Conservation (phyloP, 2,797 vertebrate species). For the Dryobates pubescens region DNA sequence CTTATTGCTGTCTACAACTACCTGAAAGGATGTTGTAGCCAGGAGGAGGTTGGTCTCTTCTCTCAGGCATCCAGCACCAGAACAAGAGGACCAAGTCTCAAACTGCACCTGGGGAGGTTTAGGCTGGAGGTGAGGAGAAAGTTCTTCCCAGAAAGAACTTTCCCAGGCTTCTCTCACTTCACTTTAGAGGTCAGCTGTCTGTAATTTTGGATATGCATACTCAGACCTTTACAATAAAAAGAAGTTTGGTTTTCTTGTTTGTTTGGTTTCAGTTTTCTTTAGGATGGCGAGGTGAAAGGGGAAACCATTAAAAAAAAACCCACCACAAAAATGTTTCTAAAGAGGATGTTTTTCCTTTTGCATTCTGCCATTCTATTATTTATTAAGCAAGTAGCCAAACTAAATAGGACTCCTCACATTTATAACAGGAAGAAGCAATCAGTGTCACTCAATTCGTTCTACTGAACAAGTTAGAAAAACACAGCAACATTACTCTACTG, state of each 20-base stretch:
- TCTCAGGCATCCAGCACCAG: too few species aligned
- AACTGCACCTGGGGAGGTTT: too few species aligned
- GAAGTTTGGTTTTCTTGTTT: not conserved
- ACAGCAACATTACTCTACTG: not conserved
- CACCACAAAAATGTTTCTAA: not conserved
- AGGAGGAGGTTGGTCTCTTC: too few species aligned
- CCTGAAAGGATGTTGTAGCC: too few species aligned
- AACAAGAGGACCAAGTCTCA: too few species aligned
- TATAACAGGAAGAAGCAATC: not conserved
- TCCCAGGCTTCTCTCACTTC: not conserved
- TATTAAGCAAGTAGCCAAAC: not conserved
- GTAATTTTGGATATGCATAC: constrained; percentile 41
- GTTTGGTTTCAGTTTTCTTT: not conserved
- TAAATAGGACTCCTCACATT: not conserved
- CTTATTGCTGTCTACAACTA: too few species aligned
- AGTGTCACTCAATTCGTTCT: not conserved
- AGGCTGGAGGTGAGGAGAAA: too few species aligned
- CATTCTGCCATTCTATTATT: not conserved
- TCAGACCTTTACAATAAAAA: constrained; percentile 36
- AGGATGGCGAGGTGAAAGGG: not conserved
- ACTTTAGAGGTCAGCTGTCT: constrained; percentile 37
- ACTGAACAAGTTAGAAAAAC: not conserved
- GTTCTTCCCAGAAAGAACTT: too few species aligned
- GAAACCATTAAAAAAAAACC: not conserved
- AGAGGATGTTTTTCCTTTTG: not conserved